Evolutionary conservation across 2,797 vertebrate species (phyloP), one percentile per base, ranked within the genome.

Genomic region (Hipposideros larvatus): DNA sequence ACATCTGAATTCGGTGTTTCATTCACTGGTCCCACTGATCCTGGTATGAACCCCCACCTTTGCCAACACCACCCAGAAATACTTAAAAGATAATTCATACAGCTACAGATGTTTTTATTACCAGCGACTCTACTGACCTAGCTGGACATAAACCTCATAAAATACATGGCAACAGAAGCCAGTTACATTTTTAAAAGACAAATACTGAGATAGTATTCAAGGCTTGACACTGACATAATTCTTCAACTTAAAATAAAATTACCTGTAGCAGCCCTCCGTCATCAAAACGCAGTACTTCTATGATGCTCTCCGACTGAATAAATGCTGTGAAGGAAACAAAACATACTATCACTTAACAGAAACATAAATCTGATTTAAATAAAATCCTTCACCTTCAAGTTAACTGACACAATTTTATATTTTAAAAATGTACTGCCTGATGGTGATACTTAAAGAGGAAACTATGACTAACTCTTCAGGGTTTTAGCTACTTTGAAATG

Each of bases 271-370:
- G 98, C 96, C 99, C 99, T 98, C 99, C 99, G 97, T 99, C 99
- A 94, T 99, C 99, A 98, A 99, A 99, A 98, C 99, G 99, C 71
- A 99, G 99, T 97, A 99, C 99, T 98, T 99, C 99, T 99, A 99
- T 99, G 97, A 99, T 99, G 98, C 99, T 99, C 99, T 99, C 99
- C 55, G 99, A 99, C 97, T 99, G 99, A 98, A 99, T 99, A 98
- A 99, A 99, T 92, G 99, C 99, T 99, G 99, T 59, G 37, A 98
- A 98, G 91, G 96, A 98, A 98, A 98, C 59, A 98, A 92, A 97
- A 74, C 89, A 61, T 0, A 95, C 1, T 5, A 65, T 98, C 46
- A 98, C 26, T 94, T 5, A 95, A 95, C 28, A 63, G 87, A 10
- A 43, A 28, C 0, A 85, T 7, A 78, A 41, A 82, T 53, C 65